Evolutionary conservation across 2,113 vertebrate genomes (phyloP).

Genomic region (Genyomyrus donnyi): DNA sequence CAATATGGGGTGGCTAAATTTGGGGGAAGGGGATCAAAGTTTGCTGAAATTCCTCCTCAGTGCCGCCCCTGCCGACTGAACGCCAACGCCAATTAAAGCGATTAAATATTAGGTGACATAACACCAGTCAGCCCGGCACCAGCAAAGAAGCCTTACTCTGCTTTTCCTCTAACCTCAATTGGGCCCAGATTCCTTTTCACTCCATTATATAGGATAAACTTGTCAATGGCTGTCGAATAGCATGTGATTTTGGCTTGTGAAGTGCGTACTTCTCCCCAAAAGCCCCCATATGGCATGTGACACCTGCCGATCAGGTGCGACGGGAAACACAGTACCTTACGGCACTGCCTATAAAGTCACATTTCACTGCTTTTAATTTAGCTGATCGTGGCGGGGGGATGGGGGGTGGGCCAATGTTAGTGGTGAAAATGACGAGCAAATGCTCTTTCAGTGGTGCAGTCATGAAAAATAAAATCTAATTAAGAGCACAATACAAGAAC

Average conservation of each 20-base stretch:
- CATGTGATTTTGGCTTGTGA: conserved; percentile 40
- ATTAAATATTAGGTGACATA: conserved; percentile 11
- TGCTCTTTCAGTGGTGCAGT: conserved; percentile 37
- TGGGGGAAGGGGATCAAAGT: conserved; percentile 11
- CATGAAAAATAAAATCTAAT: conserved; percentile 57
- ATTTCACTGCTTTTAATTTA: conserved; percentile 62
- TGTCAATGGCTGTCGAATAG: conserved; percentile 41
- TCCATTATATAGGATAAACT: conserved; percentile 3
- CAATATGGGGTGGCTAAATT: conserved; percentile 31
- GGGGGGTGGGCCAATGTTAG: neutral
- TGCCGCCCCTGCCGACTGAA: conserved; percentile 11
- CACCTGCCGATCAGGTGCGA: conserved; percentile 56
- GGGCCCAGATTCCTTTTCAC: neutral
- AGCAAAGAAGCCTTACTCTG: neutral
- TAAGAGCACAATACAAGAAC: conserved; percentile 53
- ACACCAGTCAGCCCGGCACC: neutral
- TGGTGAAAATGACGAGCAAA: neutral
- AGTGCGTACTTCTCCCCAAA: conserved; percentile 40
- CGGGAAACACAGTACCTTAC: conserved; percentile 33
- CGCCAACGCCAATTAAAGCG: conserved; percentile 15
- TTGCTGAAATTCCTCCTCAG: conserved; percentile 12
- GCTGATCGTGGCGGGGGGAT: conserved; percentile 36
- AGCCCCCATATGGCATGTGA: conserved; percentile 32
- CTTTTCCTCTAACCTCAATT: neutral
- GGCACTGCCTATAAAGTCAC: conserved; percentile 52